Evolutionary conservation across 2,888 invertebrate species (phyloP).

Genomic region (Eurois occulta): DNA sequence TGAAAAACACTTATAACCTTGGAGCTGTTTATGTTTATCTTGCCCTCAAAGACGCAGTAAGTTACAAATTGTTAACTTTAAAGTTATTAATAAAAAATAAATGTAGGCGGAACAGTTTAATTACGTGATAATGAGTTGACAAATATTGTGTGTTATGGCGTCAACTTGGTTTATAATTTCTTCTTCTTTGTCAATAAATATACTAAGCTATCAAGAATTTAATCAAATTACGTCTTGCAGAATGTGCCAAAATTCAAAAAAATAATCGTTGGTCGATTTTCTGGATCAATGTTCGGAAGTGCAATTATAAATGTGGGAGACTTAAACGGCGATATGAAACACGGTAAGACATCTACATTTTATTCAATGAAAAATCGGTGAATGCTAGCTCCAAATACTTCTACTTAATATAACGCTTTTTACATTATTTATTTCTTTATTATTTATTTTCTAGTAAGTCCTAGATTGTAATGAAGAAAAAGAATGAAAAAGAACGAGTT

Average conservation of each 20-base stretch:
- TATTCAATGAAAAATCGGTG: background rate
- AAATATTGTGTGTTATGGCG: too few species aligned
- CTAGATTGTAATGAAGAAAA: background rate
- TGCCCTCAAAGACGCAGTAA: slow-evolving; percentile 23
- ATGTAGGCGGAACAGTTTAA: too few species aligned
- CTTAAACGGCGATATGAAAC: slow-evolving; percentile 65
- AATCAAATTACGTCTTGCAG: slow-evolving; percentile 43
- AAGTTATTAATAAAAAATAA: too few species aligned
- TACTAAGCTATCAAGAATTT: background rate
- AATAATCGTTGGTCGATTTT: slow-evolving; percentile 54
- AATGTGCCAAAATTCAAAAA: background rate
- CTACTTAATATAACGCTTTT: too few species aligned
- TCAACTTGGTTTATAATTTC: background rate
- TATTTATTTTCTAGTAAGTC: too few species aligned
- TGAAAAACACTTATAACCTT: slow-evolving; percentile 78
- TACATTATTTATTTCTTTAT: too few species aligned
- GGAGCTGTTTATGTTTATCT: slow-evolving; percentile 90
- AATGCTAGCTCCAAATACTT: background rate
- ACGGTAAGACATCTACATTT: slow-evolving; percentile 64
- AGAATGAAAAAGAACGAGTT: too few species aligned
- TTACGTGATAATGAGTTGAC: too few species aligned
- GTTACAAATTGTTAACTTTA: slow-evolving; percentile 9
- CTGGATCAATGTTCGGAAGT: slow-evolving; percentile 66
- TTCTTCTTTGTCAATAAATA: background rate
- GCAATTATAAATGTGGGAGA: slow-evolving; percentile 71